Base-by-base conservation (phyloP, 2,797 vertebrate species). In the Betta splendens region DNA sequence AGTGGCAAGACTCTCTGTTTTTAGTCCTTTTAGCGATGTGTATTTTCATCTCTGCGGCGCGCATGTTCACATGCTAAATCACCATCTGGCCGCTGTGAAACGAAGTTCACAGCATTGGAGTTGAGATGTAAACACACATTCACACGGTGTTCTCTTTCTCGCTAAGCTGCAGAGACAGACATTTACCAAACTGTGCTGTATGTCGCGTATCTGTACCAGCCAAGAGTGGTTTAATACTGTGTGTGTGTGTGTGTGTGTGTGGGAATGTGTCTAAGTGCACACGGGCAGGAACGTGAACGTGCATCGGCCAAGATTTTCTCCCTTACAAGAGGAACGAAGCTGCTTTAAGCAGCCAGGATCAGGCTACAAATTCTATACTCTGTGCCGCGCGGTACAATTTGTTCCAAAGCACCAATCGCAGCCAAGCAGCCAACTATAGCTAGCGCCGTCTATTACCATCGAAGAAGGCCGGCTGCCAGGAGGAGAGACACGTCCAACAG, bases 61-160 rank as follows among this genome's bases (percentile, higher is more conserved):
- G 45, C 82, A 75, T 84, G 79, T 85, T 87, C 81, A 77, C 81
- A 85, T 83, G 80, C 80, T 86, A 79, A 85, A 88, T 81, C 78
- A 87, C 87, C 86, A 87, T 89, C 87, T 87, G 89, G 85, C 80
- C 31, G 72, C 83, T 85, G 83, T 79, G 86, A 90, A 88, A 88
- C 47, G 64, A 84, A 86, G 79, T 87, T 89, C 86, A 84, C 87
- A 87, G 85, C 79, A 86, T 80, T 80, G 80, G 78, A 87, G 79
- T 77, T 56, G 84, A 88, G 86, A 89, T 84, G 84, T 88, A 89
- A 87, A 88, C 86, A 90, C 84, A 87, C 83, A 87, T 85, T 87
- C 83, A 81, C 79, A 84, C 82, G 83, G 80, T 86, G 80, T 87
- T 85, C 85, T 86, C 72, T 85, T 84, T 85, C 81, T 87, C 69